These are phyloP conservation scores for Drosophila glabriapex DNA, from an alignment of 2,888 invertebrate genomes.

Conservation along the genomic window DNA sequence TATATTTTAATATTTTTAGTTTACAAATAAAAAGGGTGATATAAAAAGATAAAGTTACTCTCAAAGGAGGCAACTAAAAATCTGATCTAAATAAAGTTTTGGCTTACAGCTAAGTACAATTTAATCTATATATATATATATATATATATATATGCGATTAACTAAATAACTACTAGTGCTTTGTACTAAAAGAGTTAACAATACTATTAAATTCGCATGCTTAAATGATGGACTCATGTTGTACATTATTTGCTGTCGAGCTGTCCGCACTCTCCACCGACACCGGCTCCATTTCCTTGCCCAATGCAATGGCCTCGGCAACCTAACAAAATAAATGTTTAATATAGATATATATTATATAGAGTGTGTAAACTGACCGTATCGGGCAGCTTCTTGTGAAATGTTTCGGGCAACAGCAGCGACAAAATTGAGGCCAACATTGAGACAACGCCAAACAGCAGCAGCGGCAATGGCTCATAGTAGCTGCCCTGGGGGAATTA, in stretches of 20 bases:
- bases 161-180: constrained; percentile 25
- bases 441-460: constrained; percentile 87
- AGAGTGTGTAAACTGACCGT: constrained; percentile 84
- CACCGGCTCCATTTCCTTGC: constrained; percentile 17
- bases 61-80: background rate
- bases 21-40: constrained; percentile 6
- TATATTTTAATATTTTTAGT: constrained; percentile 15
- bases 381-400: constrained; percentile 88
- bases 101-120: background rate
- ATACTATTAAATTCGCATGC: background rate
- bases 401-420: constrained; percentile 88
- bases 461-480: constrained; percentile 86
- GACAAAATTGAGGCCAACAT: constrained; percentile 86
- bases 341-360: background rate
- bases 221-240: constrained; percentile 26
- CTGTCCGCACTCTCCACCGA: background rate
- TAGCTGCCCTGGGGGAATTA: constrained; percentile 85
- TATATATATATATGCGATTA: background rate
- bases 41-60: background rate
- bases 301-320: constrained; percentile 72
- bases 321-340: constrained; percentile 54
- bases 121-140: background rate
- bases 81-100: background rate
- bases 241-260: constrained; percentile 6
- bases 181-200: constrained; percentile 44